Percentiles rank a stretch among this genome's conserved stretches.
Conservation (phyloP, 2,797 vertebrate genomes). For the Antrozous pallidus region DNA sequence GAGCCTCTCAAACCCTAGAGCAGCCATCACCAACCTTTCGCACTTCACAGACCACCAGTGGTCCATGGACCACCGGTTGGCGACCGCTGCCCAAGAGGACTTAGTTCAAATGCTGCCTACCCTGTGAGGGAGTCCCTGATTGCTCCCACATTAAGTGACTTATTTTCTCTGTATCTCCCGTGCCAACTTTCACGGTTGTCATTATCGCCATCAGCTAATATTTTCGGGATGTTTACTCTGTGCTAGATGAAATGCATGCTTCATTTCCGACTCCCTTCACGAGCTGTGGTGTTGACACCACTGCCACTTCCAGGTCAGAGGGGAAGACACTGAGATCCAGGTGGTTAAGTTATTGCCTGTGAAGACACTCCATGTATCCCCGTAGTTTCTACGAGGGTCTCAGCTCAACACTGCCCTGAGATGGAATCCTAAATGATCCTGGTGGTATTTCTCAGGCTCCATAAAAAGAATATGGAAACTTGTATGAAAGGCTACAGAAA, state of each 20-base stretch:
- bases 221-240: background rate
- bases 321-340: background rate
- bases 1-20: background rate
- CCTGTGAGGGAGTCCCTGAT: background rate
- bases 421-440: background rate
- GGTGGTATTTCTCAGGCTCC: background rate
- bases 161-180: background rate
- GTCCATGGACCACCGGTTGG: no score
- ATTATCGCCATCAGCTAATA: rapidly evolving
- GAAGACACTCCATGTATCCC: background rate
- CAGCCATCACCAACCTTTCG: no score
- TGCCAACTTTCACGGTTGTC: background rate
- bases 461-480: background rate
- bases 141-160: background rate
- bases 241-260: background rate
- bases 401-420: background rate
- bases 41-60: no score
- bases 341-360: background rate
- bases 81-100: no score
- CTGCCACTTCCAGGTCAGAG: background rate
- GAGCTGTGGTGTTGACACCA: background rate
- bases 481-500: rapidly evolving
- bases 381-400: background rate
- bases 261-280: background rate
- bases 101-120: background rate